Percentiles rank a stretch among this genome's conserved stretches.
phyloP scores from a whole-genome alignment of 2,888 invertebrate genomes.

The Thymelicus sylvestris region DNA sequence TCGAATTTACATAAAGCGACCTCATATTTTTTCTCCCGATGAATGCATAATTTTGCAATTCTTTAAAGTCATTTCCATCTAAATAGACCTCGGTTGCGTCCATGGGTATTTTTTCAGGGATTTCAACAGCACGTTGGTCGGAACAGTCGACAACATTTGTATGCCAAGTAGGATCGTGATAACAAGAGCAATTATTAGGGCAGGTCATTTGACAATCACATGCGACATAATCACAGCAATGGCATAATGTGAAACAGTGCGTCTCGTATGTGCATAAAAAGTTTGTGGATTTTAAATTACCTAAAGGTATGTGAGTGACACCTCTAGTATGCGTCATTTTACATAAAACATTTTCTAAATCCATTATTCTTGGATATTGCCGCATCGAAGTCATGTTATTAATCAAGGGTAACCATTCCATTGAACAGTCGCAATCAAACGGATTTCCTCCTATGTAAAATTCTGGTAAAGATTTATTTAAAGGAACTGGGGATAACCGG shows the following conservation, averaged over 20 bases:
- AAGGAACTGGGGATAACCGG: constrained; percentile 89
- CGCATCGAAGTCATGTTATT: constrained; percentile 93
- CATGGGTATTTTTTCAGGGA: constrained; percentile 95
- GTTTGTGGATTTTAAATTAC: constrained; percentile 90
- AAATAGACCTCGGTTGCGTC: constrained; percentile 96
- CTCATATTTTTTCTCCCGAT: constrained; percentile 96
- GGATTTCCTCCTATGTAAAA: constrained; percentile 97
- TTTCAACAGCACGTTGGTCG: constrained; percentile 89
- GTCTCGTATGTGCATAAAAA: constrained; percentile 96
- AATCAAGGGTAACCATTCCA: constrained; percentile 97
- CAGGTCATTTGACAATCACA: constrained; percentile 99
- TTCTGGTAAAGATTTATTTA: constrained; percentile 91
- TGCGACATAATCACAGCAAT: constrained; percentile 97
- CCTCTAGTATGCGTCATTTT: constrained; percentile 93
- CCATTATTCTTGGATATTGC: constrained; percentile 95
- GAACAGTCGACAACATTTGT: constrained; percentile 97
- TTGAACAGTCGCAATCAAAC: constrained; percentile 96
- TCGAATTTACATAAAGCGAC: constrained; percentile 93
- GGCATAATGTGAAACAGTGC: constrained; percentile 96
- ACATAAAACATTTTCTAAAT: constrained; percentile 94
- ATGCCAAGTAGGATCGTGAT: constrained; percentile 97
- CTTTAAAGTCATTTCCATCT: constrained; percentile 94
- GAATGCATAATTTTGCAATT: constrained; percentile 94
- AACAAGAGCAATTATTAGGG: constrained; percentile 96
- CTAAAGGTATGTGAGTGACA: constrained; percentile 90